Evolutionary conservation across 2,797 vertebrate species (phyloP).

Genomic region (Pelobates cultripes): DNA sequence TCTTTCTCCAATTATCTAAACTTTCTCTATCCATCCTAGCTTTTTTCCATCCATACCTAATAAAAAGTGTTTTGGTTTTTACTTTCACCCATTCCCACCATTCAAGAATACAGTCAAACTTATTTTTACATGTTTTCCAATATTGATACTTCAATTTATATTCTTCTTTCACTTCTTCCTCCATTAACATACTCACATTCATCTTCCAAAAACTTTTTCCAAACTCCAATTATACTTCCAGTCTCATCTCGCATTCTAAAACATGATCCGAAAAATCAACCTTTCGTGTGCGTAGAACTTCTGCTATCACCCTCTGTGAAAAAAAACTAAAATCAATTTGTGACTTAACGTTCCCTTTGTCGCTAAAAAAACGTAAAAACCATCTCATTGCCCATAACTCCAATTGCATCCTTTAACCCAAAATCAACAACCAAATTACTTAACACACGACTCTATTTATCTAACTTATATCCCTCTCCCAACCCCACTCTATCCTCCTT

Average conservation of each 20-base stretch:
- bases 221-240: neutral
- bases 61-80: too few relatives aligned
- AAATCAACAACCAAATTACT: neutral
- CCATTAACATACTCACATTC: neutral
- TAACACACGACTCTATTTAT: neutral
- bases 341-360: neutral
- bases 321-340: neutral
- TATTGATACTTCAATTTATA: too few relatives aligned
- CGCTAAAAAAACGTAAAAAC: neutral
- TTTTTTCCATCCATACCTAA: neutral
- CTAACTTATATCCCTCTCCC: neutral
- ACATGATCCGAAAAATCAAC: neutral
- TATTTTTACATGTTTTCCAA: neutral
- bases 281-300: too few relatives aligned
- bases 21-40: too few relatives aligned
- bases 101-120: neutral
- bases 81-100: too few relatives aligned
- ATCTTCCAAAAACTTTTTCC: conserved; percentile 2
- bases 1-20: too few relatives aligned
- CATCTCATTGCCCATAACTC: neutral
- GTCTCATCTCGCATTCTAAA: too few relatives aligned
- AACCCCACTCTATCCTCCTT: neutral
- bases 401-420: neutral
- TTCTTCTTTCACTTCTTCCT: neutral
- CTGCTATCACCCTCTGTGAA: neutral